These are phyloP conservation scores for Orthosia gracilis DNA, from an alignment of 2,888 invertebrate genomes.

Conservation along the genomic window DNA sequence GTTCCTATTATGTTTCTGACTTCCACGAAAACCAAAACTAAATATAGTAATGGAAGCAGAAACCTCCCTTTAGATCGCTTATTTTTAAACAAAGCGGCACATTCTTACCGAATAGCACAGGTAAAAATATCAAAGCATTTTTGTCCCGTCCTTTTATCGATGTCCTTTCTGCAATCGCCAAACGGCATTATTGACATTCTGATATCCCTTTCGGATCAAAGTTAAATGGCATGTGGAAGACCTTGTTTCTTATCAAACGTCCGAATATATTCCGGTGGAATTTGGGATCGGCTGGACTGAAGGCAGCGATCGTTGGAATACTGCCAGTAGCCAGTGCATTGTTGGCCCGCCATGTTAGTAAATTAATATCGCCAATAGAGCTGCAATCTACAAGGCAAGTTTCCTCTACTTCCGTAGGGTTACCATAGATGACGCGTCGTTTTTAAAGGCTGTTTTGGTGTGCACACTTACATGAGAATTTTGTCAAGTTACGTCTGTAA, in stretches of 20 bases:
- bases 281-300: conserved; percentile 69
- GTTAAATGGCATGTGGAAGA: conserved; percentile 64
- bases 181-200: conserved; percentile 60
- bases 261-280: conserved; percentile 76
- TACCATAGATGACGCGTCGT: conserved; percentile 11
- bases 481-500: not conserved
- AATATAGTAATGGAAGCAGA: not conserved
- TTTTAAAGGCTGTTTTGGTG: conserved; percentile 9
- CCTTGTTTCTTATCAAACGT: conserved; percentile 77
- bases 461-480: not conserved
- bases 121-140: conserved; percentile 61
- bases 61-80: conserved; percentile 8
- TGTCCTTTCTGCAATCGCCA: conserved; percentile 29
- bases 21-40: not conserved
- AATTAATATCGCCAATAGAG: conserved; percentile 86
- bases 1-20: not conserved
- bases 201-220: conserved; percentile 64
- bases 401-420: conserved; percentile 60
- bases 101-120: not conserved
- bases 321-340: conserved; percentile 84
- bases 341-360: conserved; percentile 83
- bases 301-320: conserved; percentile 79
- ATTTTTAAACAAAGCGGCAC: conserved; percentile 8
- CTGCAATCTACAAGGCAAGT: conserved; percentile 74
- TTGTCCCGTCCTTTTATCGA: conserved; percentile 44